These are phyloP conservation scores for Caprella mutica DNA, from an alignment of 2,888 invertebrate species.

Conservation along the genomic window DNA sequence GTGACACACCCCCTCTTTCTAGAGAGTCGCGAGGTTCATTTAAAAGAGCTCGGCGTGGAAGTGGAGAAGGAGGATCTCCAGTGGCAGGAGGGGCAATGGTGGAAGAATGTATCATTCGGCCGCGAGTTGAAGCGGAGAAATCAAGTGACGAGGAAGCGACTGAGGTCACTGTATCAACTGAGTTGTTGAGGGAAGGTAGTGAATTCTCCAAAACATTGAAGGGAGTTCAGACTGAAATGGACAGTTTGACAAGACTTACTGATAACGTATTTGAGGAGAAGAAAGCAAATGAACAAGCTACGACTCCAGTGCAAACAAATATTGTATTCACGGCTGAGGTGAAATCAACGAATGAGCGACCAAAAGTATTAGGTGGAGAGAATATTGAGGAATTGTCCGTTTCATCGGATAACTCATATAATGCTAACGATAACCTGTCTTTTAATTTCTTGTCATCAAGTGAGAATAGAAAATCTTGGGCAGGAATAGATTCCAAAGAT, in stretches of 20 bases:
- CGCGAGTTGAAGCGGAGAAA: constrained; percentile 9
- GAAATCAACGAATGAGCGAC: not conserved
- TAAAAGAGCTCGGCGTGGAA: constrained; percentile 5
- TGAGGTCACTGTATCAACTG: constrained; percentile 6
- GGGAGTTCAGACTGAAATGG: constrained; percentile 8
- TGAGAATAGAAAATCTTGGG: constrained; percentile 9
- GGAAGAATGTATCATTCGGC: constrained; percentile 7
- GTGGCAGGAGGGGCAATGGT: constrained; percentile 7
- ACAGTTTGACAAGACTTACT: constrained; percentile 3
- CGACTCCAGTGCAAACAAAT: not conserved
- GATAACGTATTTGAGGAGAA: constrained; percentile 8
- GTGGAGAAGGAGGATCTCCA: constrained; percentile 10
- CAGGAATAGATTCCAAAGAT: not conserved
- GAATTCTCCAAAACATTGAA: constrained; percentile 9
- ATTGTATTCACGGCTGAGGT: too few relatives aligned
- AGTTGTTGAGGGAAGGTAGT: constrained; percentile 1
- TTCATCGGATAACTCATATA: not conserved
- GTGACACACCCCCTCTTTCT: constrained; percentile 12
- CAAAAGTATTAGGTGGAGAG: constrained; percentile 5
- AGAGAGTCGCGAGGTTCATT: constrained; percentile 9
- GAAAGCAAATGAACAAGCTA: not conserved
- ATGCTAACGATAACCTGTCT: too few relatives aligned
- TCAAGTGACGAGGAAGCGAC: constrained; percentile 3
- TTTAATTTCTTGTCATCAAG: not conserved
- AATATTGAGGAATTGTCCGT: not conserved